Evolutionary conservation across 2,888 invertebrate genomes (phyloP).

Genomic region (Pantelozetes paolii): DNA sequence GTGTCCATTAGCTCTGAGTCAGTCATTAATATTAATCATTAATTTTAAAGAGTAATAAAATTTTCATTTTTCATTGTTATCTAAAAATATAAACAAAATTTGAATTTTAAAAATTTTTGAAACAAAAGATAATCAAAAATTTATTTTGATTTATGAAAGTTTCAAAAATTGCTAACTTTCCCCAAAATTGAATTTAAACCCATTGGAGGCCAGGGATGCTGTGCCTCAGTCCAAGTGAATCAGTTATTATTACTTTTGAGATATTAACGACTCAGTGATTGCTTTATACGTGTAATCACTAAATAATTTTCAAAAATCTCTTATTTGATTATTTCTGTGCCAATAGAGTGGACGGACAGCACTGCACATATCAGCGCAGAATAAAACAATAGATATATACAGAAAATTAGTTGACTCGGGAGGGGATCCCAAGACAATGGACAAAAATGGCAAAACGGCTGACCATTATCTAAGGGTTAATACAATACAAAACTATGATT

Average conservation of each 20-base stretch:
- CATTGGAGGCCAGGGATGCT: too few relatives aligned
- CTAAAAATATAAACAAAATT: too few relatives aligned
- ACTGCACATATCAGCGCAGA: slow-evolving; percentile 47
- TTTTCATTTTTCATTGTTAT: too few relatives aligned
- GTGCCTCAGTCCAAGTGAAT: too few relatives aligned
- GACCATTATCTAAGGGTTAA: slow-evolving; percentile 46
- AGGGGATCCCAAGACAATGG: slow-evolving; percentile 47
- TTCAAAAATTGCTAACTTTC: too few relatives aligned
- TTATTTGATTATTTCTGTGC: background rate
- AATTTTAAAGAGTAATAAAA: background rate
- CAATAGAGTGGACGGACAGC: slow-evolving; percentile 46
- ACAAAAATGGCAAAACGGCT: slow-evolving; percentile 48
- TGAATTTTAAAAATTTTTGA: too few relatives aligned
- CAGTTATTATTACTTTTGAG: too few relatives aligned
- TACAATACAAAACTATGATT: slow-evolving; percentile 25
- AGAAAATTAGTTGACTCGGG: slow-evolving; percentile 45
- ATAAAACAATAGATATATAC: slow-evolving; percentile 47
- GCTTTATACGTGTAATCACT: background rate
- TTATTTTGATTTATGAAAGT: too few relatives aligned
- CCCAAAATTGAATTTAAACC: too few relatives aligned
- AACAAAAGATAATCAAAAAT: too few relatives aligned
- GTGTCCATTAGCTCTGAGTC: too few relatives aligned
- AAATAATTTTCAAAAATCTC: background rate
- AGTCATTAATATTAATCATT: background rate
- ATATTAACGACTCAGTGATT: background rate